Percentiles rank a stretch among this genome's conserved stretches.
phyloP scores from a whole-genome alignment of 2,888 invertebrate species.

The Dendrolimus houi region DNA sequence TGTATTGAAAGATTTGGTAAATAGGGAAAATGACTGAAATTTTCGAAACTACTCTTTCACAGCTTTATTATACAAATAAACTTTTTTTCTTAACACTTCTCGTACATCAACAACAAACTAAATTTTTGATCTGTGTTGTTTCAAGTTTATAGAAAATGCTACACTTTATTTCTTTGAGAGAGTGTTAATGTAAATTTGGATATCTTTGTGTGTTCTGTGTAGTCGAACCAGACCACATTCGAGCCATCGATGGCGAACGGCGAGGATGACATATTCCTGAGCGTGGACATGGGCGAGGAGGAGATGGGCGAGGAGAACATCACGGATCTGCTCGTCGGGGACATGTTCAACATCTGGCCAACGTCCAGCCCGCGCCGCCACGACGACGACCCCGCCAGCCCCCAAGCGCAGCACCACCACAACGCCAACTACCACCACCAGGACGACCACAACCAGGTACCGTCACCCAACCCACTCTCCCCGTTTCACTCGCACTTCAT shows the following conservation, averaged over 20 bases:
- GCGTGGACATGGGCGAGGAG: slow-evolving; percentile 63
- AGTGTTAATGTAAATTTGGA: no score
- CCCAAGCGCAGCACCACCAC: slow-evolving; percentile 29
- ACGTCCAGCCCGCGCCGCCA: slow-evolving; percentile 32
- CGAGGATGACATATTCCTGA: slow-evolving; percentile 63
- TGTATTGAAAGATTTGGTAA: no score
- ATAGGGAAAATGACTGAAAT: no score
- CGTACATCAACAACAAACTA: no score
- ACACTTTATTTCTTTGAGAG: no score
- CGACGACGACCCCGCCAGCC: slow-evolving; percentile 33
- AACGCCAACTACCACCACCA: slow-evolving; percentile 27
- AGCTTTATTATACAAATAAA: no score
- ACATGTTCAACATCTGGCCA: slow-evolving; percentile 81
- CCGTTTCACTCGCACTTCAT: no score
- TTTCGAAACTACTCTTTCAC: no score
- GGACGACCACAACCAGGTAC: slow-evolving; percentile 27
- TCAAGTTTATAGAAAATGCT: no score
- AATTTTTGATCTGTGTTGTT: no score
- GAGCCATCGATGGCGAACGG: slow-evolving; percentile 65
- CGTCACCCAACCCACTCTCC: slow-evolving; percentile 19
- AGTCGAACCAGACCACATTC: slow-evolving; percentile 66
- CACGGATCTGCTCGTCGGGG: slow-evolving; percentile 79
- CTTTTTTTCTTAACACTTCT: no score
- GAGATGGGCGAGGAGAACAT: slow-evolving; percentile 80
- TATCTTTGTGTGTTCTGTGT: slow-evolving; percentile 2